Base-by-base conservation (phyloP, 2,797 vertebrate genomes). In the Echiichthys vipera region DNA sequence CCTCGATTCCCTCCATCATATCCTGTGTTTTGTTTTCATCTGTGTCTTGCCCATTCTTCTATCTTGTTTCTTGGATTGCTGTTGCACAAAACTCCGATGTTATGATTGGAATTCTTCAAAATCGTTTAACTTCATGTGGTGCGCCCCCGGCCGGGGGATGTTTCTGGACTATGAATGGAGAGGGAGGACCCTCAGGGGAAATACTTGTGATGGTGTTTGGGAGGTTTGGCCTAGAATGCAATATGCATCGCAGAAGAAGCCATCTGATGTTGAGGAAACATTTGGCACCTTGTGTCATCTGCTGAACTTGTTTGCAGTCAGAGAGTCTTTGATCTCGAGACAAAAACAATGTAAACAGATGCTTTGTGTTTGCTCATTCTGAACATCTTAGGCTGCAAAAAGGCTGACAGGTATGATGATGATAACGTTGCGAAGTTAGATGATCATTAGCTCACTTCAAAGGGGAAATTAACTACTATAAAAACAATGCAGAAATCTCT, bases 61-160 rank as follows among this genome's bases (percentile, higher is more conserved):
- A 30, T 86, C 83, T 78, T 64, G 69, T 83, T 80, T 81, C 51
- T 73, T 39, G 58, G 72, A 78, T 89, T 83, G 71, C 79, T 37
- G 66, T 79, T 66, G 81, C 83, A 83, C 77, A 87, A 87, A 93
- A 84, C 78, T 85, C 83, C 34, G 61, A 89, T 91, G 89, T 92
- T 90, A 88, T 90, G 91, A 94, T 92, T 91, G 90, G 88, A 88
- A 91, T 93, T 92, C 88, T 86, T 94, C 87, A 84, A 89, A 93
- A 93, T 84, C 84, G 83, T 94, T 93, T 93, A 91, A 74, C 92
- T 91, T 91, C 84, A 90, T 65, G 86, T 65, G 86, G 84, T 58
- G 82, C 65, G 56, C 82, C 80, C 65, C 69, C 46, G 46, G 77
- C 82, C 71, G 18, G 58, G 71, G 74, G 89, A 86, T 83, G 86